Conservation (phyloP, 2,888 invertebrate species). For the Maniola hyperantus region DNA sequence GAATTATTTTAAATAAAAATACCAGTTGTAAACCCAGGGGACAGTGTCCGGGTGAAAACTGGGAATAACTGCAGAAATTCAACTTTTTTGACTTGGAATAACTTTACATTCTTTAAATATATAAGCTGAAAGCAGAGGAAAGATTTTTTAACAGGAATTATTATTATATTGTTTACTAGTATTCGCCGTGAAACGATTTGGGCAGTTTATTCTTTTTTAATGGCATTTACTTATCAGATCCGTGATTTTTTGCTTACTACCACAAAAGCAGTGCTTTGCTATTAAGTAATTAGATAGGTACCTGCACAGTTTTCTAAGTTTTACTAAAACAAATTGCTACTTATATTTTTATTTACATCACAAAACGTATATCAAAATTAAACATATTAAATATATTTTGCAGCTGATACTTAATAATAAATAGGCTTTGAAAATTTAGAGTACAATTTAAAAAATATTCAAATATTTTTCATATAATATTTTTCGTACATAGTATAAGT, state of each 20-base stretch:
- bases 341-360: conserved; percentile 9
- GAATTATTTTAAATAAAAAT: no score
- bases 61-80: no score
- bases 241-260: neutral
- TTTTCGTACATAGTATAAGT: neutral
- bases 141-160: neutral
- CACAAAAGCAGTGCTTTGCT: conserved; percentile 10
- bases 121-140: neutral
- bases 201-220: neutral
- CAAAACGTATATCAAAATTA: conserved; percentile 18
- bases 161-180: neutral
- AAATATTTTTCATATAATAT: conserved; percentile 3
- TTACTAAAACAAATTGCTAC: conserved; percentile 7
- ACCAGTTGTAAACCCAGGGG: no score
- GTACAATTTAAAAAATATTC: conserved; percentile 20
- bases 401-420: conserved; percentile 1
- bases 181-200: neutral
- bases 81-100: neutral
- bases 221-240: neutral
- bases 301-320: neutral
- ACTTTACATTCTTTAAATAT: neutral
- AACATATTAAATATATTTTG: conserved; percentile 5
- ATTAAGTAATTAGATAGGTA: neutral
- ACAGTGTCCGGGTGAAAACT: no score
- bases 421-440: conserved; percentile 11